Evolutionary conservation across 1,140 invertebrate genomes (phyloP).

Genomic region (Diabrotica undecimpunctata): DNA sequence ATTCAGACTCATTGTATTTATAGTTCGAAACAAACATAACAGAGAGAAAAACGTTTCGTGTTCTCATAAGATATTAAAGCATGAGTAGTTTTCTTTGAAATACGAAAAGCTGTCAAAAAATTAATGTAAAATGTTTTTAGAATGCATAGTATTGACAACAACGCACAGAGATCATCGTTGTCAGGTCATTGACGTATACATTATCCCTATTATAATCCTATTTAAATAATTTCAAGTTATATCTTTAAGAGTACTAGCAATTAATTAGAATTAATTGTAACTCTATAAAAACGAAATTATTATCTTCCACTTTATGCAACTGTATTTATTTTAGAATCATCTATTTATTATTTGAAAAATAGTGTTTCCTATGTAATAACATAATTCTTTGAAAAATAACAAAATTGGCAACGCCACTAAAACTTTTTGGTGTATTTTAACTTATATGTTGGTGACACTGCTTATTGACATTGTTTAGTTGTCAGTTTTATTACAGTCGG

Average conservation of each 20-base stretch:
- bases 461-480: background rate
- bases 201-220: too few species aligned
- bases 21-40: background rate
- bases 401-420: background rate
- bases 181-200: background rate
- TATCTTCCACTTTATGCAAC: too few species aligned
- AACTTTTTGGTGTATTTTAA: background rate
- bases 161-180: background rate
- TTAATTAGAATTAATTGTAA: too few species aligned
- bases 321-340: too few species aligned
- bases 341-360: too few species aligned
- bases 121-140: conserved; percentile 4
- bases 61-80: background rate
- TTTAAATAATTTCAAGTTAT: too few species aligned
- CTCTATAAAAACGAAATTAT: too few species aligned
- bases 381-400: too few species aligned
- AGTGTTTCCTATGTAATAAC: too few species aligned
- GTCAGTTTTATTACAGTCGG: background rate
- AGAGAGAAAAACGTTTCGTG: background rate
- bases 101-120: conserved; percentile 7
- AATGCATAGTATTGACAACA: conserved; percentile 5
- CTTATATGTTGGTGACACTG: background rate
- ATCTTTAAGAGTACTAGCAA: too few species aligned
- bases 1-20: background rate
- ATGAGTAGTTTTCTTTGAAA: conserved; percentile 7